Evolutionary conservation across 2,797 vertebrate genomes (phyloP).

Genomic region (Orestias chungarensis): DNA sequence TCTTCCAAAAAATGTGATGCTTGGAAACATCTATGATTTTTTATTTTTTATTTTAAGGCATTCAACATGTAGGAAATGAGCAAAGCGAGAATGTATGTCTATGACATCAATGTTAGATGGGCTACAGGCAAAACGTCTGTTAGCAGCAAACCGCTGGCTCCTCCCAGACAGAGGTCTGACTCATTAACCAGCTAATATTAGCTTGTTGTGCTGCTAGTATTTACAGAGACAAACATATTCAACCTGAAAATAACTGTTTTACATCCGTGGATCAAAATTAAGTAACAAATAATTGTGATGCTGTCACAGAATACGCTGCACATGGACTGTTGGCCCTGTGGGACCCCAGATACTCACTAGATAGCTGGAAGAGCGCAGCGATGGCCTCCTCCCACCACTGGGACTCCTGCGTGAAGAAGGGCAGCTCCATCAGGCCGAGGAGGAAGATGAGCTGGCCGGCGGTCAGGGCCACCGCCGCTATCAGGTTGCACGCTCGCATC

Average conservation of each 20-base stretch:
- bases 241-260: too few species aligned
- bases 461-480: constrained; percentile 91
- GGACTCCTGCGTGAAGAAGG: constrained; percentile 88
- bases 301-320: not conserved
- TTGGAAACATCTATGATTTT: too few species aligned
- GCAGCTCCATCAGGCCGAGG: constrained; percentile 88
- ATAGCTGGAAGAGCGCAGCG: constrained; percentile 95
- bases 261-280: not conserved
- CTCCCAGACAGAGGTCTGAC: not conserved
- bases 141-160: too few species aligned
- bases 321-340: not conserved
- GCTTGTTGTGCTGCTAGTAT: not conserved
- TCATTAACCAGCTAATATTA: not conserved
- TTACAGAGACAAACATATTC: not conserved
- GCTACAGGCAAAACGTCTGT: too few species aligned
- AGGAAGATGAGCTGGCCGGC: constrained; percentile 94
- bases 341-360: constrained; percentile 87
- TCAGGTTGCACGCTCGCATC: constrained; percentile 99
- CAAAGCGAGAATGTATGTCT: too few species aligned
- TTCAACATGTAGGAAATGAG: too few species aligned
- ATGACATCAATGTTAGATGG: too few species aligned
- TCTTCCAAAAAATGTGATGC: too few species aligned
- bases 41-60: too few species aligned
- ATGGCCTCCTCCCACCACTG: constrained; percentile 99
- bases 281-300: too few species aligned